Evolutionary conservation across 2,888 invertebrate species (phyloP).

Genomic region (Cenopis cana): DNA sequence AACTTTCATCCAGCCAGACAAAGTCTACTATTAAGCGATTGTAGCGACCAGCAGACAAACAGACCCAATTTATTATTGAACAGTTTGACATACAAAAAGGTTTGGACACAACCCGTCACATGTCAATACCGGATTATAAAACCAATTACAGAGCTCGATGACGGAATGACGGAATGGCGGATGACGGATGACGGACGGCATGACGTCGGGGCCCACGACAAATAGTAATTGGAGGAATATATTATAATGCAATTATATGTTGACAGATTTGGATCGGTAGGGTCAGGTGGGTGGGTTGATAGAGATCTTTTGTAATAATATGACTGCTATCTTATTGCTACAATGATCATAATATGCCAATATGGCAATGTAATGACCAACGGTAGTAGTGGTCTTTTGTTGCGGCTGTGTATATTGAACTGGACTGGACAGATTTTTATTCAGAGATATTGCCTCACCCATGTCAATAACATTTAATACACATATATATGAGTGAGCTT

Average conservation of each 20-base stretch:
- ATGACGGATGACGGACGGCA: constrained; percentile 38
- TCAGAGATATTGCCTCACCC: neutral
- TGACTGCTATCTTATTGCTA: neutral
- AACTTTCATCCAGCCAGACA: too few relatives aligned
- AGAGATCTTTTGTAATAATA: constrained; percentile 2
- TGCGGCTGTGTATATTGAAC: neutral
- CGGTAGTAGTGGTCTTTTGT: neutral
- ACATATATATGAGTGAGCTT: too few relatives aligned
- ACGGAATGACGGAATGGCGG: constrained; percentile 29
- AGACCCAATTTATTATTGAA: constrained; percentile 26
- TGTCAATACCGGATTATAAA: constrained; percentile 43
- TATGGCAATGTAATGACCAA: neutral
- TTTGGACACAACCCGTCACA: constrained; percentile 41
- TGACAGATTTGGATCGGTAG: constrained; percentile 40
- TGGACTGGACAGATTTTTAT: neutral
- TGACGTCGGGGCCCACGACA: constrained; percentile 41
- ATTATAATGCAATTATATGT: constrained; percentile 39
- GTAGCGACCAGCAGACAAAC: constrained; percentile 18
- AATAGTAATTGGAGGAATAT: constrained; percentile 42
- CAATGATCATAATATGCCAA: neutral
- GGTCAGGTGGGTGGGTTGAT: constrained; percentile 8
- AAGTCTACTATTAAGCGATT: neutral
- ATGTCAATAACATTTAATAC: too few relatives aligned
- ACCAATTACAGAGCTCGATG: constrained; percentile 35
- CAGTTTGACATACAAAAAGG: constrained; percentile 40